A percentile compares a stretch with the other conserved stretches of the same genome.
These are phyloP conservation scores for Strix uralensis DNA, from an alignment of 2,113 vertebrate genomes.

Conservation along the genomic window DNA sequence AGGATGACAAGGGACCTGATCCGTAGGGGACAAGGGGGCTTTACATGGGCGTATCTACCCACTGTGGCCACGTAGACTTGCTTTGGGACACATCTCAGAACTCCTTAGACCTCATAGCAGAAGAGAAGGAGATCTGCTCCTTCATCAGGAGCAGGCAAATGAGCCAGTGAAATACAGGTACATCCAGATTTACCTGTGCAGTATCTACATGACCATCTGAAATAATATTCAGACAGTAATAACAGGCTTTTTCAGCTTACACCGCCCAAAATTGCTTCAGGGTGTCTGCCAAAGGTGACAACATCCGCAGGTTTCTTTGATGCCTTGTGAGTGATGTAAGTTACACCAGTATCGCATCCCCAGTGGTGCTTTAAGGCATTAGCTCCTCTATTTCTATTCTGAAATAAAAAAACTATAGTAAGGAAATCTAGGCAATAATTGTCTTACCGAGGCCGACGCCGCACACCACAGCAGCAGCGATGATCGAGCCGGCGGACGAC, in stretches of 20 bases:
- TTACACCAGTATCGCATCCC: neutral
- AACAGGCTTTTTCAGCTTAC: neutral
- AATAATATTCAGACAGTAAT: neutral
- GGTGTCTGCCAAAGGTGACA: neutral
- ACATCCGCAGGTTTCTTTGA: neutral
- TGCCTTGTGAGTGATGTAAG: accelerated
- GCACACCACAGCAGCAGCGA: slow-evolving; percentile 81
- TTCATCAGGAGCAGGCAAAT: neutral
- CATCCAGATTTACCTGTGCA: neutral
- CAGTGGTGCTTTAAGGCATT: neutral
- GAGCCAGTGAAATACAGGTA: neutral
- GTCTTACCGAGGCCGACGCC: slow-evolving; percentile 72
- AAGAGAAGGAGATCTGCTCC: neutral
- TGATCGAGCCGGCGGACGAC: slow-evolving; percentile 80
- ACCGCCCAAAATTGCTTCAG: neutral
- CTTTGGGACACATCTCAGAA: neutral
- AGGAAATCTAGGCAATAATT: neutral
- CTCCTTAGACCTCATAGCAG: neutral
- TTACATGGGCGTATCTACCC: accelerated
- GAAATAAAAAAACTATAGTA: neutral
- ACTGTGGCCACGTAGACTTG: accelerated
- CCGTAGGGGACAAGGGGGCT: neutral
- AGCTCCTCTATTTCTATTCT: neutral
- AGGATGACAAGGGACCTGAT: neutral
- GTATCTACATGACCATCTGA: neutral